Conservation (phyloP, 2,113 vertebrate genomes). For the Ondatra zibethicus region DNA sequence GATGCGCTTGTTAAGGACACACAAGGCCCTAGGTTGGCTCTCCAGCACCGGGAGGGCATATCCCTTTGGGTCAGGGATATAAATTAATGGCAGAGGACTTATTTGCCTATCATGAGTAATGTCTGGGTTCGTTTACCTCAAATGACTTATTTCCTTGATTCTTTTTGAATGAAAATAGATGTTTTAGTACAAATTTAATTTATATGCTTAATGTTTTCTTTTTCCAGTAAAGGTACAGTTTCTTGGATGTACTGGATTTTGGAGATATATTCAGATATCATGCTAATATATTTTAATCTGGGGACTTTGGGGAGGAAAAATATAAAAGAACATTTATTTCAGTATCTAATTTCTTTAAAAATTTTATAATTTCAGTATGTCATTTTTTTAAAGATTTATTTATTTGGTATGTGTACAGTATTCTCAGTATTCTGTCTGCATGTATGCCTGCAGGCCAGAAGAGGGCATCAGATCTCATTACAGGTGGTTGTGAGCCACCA, state of each 20-base stretch:
- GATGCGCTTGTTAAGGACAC: neutral
- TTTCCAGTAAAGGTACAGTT: neutral
- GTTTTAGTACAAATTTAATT: neutral
- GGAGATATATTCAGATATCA: neutral
- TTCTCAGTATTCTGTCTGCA: too few relatives aligned
- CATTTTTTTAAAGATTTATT: too few relatives aligned
- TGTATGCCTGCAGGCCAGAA: too few relatives aligned
- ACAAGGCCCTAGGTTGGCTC: too few relatives aligned
- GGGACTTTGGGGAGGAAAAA: too few relatives aligned
- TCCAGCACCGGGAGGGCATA: neutral
- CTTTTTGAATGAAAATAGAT: neutral
- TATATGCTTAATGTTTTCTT: neutral
- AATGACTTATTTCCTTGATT: neutral
- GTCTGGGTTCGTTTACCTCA: neutral
- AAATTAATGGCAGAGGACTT: neutral
- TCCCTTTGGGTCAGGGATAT: neutral
- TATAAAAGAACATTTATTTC: neutral
- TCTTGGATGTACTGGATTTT: neutral
- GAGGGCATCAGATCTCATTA: too few relatives aligned
- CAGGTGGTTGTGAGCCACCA: too few relatives aligned
- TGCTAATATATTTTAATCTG: neutral
- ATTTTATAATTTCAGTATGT: too few relatives aligned
- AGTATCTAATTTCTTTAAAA: neutral
- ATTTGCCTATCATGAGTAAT: neutral
- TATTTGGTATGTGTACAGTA: too few relatives aligned